Base-by-base conservation (phyloP, 1,140 invertebrate genomes). In the Apocrypta bakeri region DNA sequence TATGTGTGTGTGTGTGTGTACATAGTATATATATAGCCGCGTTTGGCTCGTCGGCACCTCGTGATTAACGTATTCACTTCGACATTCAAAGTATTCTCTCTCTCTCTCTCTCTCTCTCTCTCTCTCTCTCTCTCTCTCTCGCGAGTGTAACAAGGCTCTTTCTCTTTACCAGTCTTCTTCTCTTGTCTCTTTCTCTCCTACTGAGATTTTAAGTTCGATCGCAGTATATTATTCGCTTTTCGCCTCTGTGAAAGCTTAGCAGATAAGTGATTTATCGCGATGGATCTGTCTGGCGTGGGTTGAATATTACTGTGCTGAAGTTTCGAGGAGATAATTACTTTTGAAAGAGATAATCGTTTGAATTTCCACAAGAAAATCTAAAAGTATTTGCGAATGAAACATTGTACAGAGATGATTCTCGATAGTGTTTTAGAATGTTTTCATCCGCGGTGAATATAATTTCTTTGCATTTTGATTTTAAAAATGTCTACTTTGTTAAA, bases 61-160 rank as follows among this genome's bases (percentile, higher is more conserved):
- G 79, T 85, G 78, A 86, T 87, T 86, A 85, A 86, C 85, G 86
- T 82, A 83, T 82, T 87, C 82, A 75, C 84, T 85, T 84, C 83
- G 86, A 85, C 84, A 84, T 83, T 85, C 69, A 84, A 82, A 66
- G 83, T 83, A 83, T 85, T 83, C 76, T 83, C 81, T 68, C 78
- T 61, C 48, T 1, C 1, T n/a, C 76, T 81, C 63, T 37, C 48
- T 37, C 63, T 14, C 37, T 31, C 68, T 9, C 8, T 17, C 17
- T 14, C 4, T 1, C 21, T 17, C 37, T n/a, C n/a, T n/a, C n/a
- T n/a, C n/a, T n/a, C n/a, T n/a, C n/a, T n/a, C n/a, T n/a, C 37
- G 1, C 1, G 14, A 48, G 42, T 56, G 9, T 42, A 72, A 42
- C 24, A 79, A 42, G 48, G 61, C 27, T 27, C 33, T 40, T 6